These are phyloP conservation scores for Scaptomyza caliginosa DNA, from an alignment of 2,888 invertebrate species.

Conservation along the genomic window DNA sequence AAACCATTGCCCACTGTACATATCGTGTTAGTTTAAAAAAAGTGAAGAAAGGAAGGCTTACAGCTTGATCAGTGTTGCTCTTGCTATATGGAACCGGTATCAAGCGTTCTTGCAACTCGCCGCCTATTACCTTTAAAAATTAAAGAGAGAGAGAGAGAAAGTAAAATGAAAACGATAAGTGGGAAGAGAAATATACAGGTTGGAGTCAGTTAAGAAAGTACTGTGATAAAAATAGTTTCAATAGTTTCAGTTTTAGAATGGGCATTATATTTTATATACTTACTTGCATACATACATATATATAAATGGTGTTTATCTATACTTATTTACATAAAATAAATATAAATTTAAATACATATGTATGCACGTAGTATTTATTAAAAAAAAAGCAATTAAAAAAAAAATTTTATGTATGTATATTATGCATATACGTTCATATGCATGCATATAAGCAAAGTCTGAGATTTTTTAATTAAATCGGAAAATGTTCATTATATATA, in stretches of 20 bases:
- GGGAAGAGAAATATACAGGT: conserved; percentile 80
- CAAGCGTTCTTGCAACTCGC: conserved; percentile 99
- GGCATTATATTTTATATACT: conserved; percentile 9
- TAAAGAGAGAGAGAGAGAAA: conserved; percentile 60
- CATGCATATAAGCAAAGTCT: no score
- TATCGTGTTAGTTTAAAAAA: conserved; percentile 28
- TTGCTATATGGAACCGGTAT: conserved; percentile 99
- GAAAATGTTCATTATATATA: no score
- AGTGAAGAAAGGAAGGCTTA: conserved; percentile 88
- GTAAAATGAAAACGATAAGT: conserved; percentile 79
- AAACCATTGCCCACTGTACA: conserved; percentile 11
- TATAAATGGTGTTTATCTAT: background rate
- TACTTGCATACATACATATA: conserved; percentile 1
- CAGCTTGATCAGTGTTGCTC: conserved; percentile 99
- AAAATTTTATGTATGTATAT: no score
- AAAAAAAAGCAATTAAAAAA: background rate
- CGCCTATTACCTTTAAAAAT: conserved; percentile 99
- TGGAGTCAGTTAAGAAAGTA: conserved; percentile 85
- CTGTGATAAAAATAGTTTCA: conserved; percentile 27
- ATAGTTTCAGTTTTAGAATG: conserved; percentile 11
- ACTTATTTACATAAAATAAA: background rate
- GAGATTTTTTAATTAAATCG: no score
- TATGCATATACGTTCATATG: no score
- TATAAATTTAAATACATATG: background rate
- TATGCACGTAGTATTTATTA: conserved; percentile 2